A percentile compares a stretch with the other conserved stretches of the same genome.
Evolutionary conservation across 2,113 vertebrate species (phyloP).

Genomic region (Orycteropus afer): DNA sequence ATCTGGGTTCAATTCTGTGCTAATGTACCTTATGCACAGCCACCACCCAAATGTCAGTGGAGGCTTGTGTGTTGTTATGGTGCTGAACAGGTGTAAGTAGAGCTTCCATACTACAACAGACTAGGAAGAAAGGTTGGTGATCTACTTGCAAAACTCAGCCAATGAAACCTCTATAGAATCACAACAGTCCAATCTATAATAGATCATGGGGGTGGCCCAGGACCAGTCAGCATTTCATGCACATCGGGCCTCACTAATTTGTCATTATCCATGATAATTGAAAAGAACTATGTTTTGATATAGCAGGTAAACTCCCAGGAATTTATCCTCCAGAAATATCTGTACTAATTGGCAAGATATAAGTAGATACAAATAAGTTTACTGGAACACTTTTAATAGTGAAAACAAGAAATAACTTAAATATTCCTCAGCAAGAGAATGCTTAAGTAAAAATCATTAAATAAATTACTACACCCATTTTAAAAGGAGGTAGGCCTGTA

Average conservation of each 20-base stretch:
- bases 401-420: constrained; percentile 26
- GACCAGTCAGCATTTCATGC: too few species aligned
- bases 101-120: too few species aligned
- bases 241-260: neutral
- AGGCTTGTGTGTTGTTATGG: too few species aligned
- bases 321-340: neutral
- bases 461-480: neutral
- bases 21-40: too few species aligned
- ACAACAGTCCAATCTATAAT: too few species aligned
- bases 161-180: too few species aligned
- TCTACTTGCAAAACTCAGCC: too few species aligned
- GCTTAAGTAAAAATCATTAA: constrained; percentile 12
- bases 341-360: neutral
- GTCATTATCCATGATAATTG: neutral
- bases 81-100: too few species aligned
- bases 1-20: too few species aligned
- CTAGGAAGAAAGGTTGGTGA: too few species aligned
- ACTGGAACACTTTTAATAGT: neutral
- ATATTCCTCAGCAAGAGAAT: neutral
- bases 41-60: too few species aligned
- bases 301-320: neutral
- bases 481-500: neutral
- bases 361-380: neutral
- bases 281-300: neutral
- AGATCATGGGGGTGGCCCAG: too few species aligned